Conservation (phyloP, 2,888 invertebrate genomes). For the Alsophila aescularia region DNA sequence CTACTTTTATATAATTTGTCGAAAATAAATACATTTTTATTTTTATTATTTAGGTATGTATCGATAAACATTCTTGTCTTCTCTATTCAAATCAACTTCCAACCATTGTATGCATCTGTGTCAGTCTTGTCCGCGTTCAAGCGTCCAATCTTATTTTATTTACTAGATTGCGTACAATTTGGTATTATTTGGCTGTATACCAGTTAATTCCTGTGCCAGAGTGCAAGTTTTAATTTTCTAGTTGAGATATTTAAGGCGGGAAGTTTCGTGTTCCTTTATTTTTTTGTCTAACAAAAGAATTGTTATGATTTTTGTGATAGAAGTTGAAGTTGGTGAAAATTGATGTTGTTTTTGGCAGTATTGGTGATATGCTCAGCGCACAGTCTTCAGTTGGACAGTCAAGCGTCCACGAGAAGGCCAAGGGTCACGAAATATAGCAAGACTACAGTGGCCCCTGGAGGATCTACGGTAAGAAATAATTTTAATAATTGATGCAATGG, state of each 20-base stretch:
- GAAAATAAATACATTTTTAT: too few relatives aligned
- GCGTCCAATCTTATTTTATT: conserved; percentile 11
- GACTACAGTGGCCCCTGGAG: conserved; percentile 75
- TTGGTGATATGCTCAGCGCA: conserved; percentile 74
- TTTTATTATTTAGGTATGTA: too few relatives aligned
- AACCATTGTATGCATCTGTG: conserved; percentile 42
- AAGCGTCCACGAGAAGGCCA: conserved; percentile 86
- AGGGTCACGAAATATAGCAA: conserved; percentile 87
- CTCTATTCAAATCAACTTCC: conserved; percentile 56
- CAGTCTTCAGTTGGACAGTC: conserved; percentile 83
- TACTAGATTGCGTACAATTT: neutral
- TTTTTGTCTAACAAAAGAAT: neutral
- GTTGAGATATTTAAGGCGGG: neutral
- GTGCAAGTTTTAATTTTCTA: neutral
- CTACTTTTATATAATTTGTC: too few relatives aligned
- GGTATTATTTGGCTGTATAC: neutral
- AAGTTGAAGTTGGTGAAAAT: conserved; percentile 51
- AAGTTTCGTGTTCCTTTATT: neutral
- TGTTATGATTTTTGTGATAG: neutral
- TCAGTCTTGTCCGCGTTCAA: conserved; percentile 15
- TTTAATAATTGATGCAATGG: too few relatives aligned
- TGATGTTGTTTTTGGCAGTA: conserved; percentile 64
- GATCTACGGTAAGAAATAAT: conserved; percentile 65
- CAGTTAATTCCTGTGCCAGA: neutral
- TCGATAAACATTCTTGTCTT: conserved; percentile 30